phyloP scores from a whole-genome alignment of 2,797 vertebrate genomes.

The Varecia variegata region DNA sequence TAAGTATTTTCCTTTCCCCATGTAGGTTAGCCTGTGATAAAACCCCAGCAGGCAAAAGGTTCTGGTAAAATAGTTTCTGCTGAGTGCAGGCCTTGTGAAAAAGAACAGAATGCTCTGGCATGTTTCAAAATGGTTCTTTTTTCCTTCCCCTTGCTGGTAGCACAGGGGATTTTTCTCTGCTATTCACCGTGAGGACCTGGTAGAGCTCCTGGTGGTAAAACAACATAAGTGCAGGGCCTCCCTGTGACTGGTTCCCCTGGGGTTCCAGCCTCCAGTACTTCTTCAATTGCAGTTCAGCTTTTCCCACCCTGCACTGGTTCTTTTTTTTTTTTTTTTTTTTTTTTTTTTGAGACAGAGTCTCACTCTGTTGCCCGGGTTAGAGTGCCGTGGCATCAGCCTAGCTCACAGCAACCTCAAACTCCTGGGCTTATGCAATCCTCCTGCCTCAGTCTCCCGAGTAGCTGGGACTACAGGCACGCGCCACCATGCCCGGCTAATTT shows the following conservation, averaged over 20 bases:
- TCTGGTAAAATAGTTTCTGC: not conserved
- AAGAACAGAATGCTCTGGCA: not conserved
- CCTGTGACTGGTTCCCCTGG: not conserved
- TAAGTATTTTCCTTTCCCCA: not conserved
- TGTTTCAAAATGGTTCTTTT: not conserved
- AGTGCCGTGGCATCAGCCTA: no score
- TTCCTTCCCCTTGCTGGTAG: not conserved
- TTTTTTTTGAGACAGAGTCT: no score
- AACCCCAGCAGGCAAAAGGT: not conserved
- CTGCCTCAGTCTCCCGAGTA: no score
- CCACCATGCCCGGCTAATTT: no score
- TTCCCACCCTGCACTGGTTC: not conserved
- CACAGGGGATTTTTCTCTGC: not conserved
- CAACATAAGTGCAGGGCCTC: not conserved
- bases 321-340: no score
- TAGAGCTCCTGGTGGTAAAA: not conserved
- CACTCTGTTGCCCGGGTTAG: no score
- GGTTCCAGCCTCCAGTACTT: not conserved
- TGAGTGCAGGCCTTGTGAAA: not conserved
- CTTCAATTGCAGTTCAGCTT: not conserved
- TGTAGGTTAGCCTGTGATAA: not conserved
- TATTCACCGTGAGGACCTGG: not conserved
- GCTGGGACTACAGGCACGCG: no score
- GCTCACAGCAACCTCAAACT: no score
- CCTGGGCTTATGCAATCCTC: no score